phyloP scores from a whole-genome alignment of 2,888 invertebrate species.

The Tethea ocularis region DNA sequence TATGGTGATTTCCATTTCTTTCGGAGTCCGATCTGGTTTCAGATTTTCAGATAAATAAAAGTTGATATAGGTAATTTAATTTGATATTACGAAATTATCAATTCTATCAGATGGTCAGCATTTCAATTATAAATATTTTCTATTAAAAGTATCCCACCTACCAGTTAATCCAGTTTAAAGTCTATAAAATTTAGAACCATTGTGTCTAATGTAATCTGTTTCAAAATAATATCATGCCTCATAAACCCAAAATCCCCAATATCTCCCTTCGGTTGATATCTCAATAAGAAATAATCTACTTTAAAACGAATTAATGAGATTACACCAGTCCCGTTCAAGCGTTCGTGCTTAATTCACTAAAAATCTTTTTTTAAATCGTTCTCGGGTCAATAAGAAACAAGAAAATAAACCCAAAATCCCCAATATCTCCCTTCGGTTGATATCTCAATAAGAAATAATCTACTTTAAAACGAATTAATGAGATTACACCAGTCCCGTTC shows the following conservation, averaged over 20 bases:
- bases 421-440: constrained; percentile 10
- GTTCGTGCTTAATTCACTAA: constrained; percentile 35
- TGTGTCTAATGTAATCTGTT: not conserved
- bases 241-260: constrained; percentile 7
- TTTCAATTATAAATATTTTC: too few species aligned
- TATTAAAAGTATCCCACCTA: too few species aligned
- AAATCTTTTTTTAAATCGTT: constrained; percentile 51
- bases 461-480: constrained; percentile 42
- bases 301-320: constrained; percentile 43
- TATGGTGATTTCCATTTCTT: constrained; percentile 5
- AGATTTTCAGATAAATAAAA: too few species aligned
- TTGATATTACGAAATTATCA: too few species aligned
- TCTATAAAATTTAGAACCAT: not conserved
- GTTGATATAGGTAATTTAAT: too few species aligned
- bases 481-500: constrained; percentile 33
- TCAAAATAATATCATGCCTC: not conserved
- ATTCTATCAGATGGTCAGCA: too few species aligned
- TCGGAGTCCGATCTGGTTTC: too few species aligned
- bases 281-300: constrained; percentile 45
- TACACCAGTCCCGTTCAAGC: constrained; percentile 29
- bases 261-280: constrained; percentile 11
- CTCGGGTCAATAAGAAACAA: constrained; percentile 52
- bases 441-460: constrained; percentile 42
- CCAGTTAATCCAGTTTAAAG: too few species aligned
- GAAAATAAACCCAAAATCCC: constrained; percentile 7